Percentiles rank a stretch among this genome's conserved stretches.
Conservation (phyloP, 2,888 invertebrate species). For the Cotesia congregata region DNA sequence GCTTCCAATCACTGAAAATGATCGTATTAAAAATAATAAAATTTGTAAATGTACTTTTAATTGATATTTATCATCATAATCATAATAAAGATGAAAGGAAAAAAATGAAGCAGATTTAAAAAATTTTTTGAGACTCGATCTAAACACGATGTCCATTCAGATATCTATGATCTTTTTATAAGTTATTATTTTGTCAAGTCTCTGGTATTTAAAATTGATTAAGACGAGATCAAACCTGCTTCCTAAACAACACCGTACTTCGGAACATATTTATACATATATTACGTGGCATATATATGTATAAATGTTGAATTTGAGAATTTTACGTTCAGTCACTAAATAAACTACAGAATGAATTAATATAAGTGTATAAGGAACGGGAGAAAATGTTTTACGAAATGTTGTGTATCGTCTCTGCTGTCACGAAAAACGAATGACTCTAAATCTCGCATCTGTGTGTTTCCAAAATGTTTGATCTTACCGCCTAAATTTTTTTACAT, state of each 20-base stretch:
- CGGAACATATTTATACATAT: conserved; percentile 49
- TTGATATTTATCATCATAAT: not conserved
- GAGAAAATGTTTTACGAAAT: conserved; percentile 16
- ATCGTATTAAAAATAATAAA: too few relatives aligned
- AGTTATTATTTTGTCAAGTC: conserved; percentile 30
- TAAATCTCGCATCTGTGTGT: conserved; percentile 55
- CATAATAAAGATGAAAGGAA: not conserved
- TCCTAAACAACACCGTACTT: conserved; percentile 61
- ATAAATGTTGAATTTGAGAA: conserved; percentile 29
- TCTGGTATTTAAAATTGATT: conserved; percentile 54
- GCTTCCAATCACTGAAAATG: too few relatives aligned
- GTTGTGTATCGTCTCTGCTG: conserved; percentile 60
- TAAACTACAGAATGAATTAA: conserved; percentile 2
- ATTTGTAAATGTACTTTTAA: too few relatives aligned
- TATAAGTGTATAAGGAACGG: conserved; percentile 2
- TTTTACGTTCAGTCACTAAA: conserved; percentile 30
- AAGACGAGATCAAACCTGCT: conserved; percentile 58
- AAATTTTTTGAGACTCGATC: conserved; percentile 3
- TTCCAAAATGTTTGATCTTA: conserved; percentile 56
- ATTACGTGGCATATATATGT: conserved; percentile 52
- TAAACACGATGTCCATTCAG: conserved; percentile 17
- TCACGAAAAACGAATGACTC: conserved; percentile 63
- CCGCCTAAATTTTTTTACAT: conserved; percentile 47
- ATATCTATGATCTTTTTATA: conserved; percentile 26
- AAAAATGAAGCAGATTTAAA: not conserved